Base-by-base conservation (phyloP, 2,113 vertebrate genomes). In the Apodemus speciosus region DNA sequence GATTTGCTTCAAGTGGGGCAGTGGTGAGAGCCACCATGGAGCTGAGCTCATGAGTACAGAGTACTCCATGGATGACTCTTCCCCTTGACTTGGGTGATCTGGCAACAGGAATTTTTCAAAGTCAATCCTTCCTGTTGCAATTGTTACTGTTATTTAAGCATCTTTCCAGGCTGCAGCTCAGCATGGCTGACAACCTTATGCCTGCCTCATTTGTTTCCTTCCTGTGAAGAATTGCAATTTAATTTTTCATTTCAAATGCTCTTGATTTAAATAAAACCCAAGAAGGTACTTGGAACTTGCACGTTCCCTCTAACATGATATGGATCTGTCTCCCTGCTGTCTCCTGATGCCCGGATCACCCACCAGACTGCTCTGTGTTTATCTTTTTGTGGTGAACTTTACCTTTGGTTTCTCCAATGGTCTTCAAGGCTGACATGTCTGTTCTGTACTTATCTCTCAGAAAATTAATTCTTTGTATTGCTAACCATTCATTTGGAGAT, bases 391-490 rank as follows among this genome's bases (percentile, higher is more conserved):
- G 23, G 1, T 58, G 95, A 80, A 7, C 56, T 76, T 80, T 2
- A 1, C 87, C 14, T 93, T 40, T 66, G 32, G 3, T 58, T 90
- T 21, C 9, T 91, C 18, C 43, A 88, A 15, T 91, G 53, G 62
- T 71, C 56, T 90, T 92, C 38, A 85, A 81, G 30, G 9, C 75
- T 90, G 10, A 21, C 7, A 58, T 58, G 30, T 92, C 40, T 9
- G 73, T 13, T 4, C 6, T 84, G 5, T 80, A 49, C 56, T 87
- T 88, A 68, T 58, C 21, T 87, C 21, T 75, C 10, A 51, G 62
- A 89, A 2, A 85, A 46, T 16, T 58, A 27, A 95, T 79, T 43
- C 76, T 53, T 76, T 77, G 85, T n/a, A 83, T 86, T 85, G 3
- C 7, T 40, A 40, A 75, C 58, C 49, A 40, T 43, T 27, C 76